Evolutionary conservation across 2,113 vertebrate species (phyloP).

Genomic region (Apaloderma vittatum): DNA sequence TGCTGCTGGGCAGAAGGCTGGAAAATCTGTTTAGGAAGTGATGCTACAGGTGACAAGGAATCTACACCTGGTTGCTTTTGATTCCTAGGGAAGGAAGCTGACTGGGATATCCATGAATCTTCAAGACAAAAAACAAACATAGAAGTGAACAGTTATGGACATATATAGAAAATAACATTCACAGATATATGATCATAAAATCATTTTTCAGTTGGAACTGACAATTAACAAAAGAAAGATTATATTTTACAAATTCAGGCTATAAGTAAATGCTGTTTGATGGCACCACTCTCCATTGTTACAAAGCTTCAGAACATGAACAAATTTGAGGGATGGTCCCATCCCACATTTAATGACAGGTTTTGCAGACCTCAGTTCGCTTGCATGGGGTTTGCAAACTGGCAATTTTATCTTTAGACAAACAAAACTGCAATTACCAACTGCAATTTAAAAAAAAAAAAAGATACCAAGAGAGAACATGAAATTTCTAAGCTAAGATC

Average conservation of each 20-base stretch:
- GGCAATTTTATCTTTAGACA: neutral
- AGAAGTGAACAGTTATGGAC: neutral
- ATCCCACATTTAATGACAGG: neutral
- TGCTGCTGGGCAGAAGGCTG: conserved; percentile 88
- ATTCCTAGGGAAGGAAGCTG: conserved; percentile 95
- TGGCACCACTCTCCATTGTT: neutral
- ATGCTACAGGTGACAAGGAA: conserved; percentile 91
- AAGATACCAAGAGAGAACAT: neutral
- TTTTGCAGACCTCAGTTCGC: neutral
- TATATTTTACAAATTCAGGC: neutral
- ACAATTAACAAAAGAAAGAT: neutral
- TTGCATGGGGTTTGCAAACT: neutral
- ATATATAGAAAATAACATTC: neutral
- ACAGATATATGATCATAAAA: neutral
- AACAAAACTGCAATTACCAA: neutral
- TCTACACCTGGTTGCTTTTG: conserved; percentile 95
- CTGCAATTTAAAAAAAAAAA: neutral
- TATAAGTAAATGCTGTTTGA: neutral
- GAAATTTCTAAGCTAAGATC: neutral
- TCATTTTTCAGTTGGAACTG: neutral
- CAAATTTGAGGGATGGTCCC: neutral
- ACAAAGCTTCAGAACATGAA: neutral
- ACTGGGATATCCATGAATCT: conserved; percentile 99
- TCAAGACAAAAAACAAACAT: conserved; percentile 63
- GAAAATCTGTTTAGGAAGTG: conserved; percentile 92